Conservation (phyloP, 64 coral and sea anemone species). For the Actinia equina region DNA sequence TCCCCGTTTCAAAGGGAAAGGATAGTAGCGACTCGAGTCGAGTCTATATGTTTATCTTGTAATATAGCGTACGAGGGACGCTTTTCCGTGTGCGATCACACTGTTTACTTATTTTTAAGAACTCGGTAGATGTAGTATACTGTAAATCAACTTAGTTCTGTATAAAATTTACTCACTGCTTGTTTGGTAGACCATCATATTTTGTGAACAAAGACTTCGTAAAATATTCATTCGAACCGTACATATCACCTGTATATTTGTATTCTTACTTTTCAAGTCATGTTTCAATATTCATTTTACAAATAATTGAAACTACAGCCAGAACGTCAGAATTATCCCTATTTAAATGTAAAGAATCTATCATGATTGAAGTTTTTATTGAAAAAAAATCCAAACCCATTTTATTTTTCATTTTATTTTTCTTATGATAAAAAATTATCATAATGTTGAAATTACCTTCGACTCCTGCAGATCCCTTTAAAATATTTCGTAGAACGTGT, state of each 20-base stretch:
- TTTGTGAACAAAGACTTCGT: not conserved
- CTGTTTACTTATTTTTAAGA: conserved; percentile 12
- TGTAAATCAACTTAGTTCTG: not conserved
- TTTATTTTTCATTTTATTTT: not conserved
- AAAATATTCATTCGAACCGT: not conserved
- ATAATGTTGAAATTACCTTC: not conserved
- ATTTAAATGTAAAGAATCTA: not conserved
- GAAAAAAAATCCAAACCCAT: not conserved
- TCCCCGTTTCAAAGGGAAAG: not conserved
- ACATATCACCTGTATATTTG: not conserved
- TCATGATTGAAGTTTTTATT: not conserved
- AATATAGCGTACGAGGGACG: not conserved
- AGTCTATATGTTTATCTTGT: not conserved
- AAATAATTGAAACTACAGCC: not conserved
- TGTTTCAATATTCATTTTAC: not conserved
- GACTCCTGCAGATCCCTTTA: not conserved
- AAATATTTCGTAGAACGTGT: not conserved
- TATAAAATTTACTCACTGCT: not conserved
- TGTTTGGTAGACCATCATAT: not conserved
- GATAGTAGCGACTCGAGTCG: not conserved
- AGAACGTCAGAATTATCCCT: not conserved
- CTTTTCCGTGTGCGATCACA: not conserved
- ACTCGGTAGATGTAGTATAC: not conserved
- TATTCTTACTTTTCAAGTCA: not conserved
- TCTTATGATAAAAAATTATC: not conserved